Base-by-base conservation (phyloP, 1,140 invertebrate species). In the Parapsyche elsis region DNA sequence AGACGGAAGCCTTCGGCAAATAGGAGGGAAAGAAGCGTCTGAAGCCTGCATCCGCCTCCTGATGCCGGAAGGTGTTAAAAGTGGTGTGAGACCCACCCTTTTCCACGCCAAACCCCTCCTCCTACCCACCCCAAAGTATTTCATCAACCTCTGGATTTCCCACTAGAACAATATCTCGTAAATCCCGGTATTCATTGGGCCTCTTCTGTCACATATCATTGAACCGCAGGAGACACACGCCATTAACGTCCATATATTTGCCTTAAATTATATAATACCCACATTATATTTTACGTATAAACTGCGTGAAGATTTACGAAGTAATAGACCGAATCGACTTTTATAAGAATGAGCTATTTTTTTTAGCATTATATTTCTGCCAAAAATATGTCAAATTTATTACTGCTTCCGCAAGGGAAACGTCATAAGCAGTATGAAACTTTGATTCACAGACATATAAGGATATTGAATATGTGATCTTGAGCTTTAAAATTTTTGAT, bases 1-100 rank as follows among this genome's bases (percentile, higher is more conserved):
- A 71, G 26, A 26, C 70, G 70, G 24, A 71, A 71, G 70, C 26
- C 19, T 38, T 38, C 21, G 14, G 70, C 23, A 71, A 71, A 71
- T 71, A 71, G 10, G n/a, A 16, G 26, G 0, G 30, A 71, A 44
- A 71, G 4, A 26, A 16, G 12, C 49, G 49, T 53, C 49, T 19
- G 19, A 71, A 38, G 70, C 70, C 24, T 71, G 12, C 70, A 71
- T 71, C 70, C 70, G 70, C 24, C 26, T 71, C 26, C 70, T 45
- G 70, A 16, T 38, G 38, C 70, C 70, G 70, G 70, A 71, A 38
- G 26, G 21, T 38, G 70, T 26, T 71, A 44, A 14, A 53, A 53
- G 16, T n/a, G 24, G 23, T 9, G 38, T 5, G 26, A 71, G 26
- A 19, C 67, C 19, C 67, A n/a, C 12, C 12, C 19, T 12, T 12